Base-by-base conservation (phyloP, 2,113 vertebrate species). In the Archocentrus centrarchus region DNA sequence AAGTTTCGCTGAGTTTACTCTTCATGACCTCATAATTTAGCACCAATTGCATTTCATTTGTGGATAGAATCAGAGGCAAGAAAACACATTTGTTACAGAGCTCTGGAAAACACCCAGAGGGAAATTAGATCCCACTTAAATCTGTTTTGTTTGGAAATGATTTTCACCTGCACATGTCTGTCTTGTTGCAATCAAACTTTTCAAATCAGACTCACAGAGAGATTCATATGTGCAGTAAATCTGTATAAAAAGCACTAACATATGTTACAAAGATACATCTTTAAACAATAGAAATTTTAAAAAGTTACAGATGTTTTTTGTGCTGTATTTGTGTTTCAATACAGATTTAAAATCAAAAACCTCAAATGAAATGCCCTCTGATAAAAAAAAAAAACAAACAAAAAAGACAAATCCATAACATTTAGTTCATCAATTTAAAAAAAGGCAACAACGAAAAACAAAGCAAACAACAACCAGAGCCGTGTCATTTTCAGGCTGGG, bases 391-490 rank as follows among this genome's bases (percentile, higher is more conserved):
- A 0, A 32, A 41, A 82, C 24, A 77, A 20, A 17, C 14, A 15
- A 7, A 53, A 15, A 7, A 53, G 4, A 64, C 5, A 70, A 70
- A 53, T 53, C 13, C 1, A n/a, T 7, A 11, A 17, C 57, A 8
- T 61, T 9, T 10, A 47, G 10, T 55, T 70, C 11, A 63, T 75
- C 11, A 6, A 27, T 44, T 75, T 1, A 47, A 70, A 61, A 58
- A 79, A 57, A 55, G n/a, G 78, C 50, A 85, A 77, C 62, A 32
- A 39, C 86, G 6, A 57, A 83, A 3, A 7, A 83, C 0, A 78
- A 20, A 41, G 47, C 27, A 32, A 73, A 15, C 27, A 86, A 44
- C 57, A 91, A 22, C 78, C 83, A 85, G 57, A 94, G 73, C 75
- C 83, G 57, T 0, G 87, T 27, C 2, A 9, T 53, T 55, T 39